phyloP scores from a whole-genome alignment of 2,113 vertebrate genomes.

The Procavia capensis region DNA sequence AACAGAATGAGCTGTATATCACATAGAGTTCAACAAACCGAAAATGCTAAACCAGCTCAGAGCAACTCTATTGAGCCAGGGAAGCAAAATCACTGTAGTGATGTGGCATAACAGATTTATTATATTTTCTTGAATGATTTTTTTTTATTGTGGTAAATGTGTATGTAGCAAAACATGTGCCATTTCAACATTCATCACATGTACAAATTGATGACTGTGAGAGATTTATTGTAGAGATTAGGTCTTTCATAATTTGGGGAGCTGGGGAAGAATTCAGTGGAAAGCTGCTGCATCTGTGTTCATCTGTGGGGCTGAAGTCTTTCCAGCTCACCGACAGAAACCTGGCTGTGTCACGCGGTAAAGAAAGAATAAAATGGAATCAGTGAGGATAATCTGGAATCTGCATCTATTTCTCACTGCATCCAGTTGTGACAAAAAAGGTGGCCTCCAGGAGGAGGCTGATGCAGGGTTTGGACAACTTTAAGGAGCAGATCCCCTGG shows the following conservation, averaged over 20 bases:
- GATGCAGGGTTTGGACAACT: neutral
- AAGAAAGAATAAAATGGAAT: neutral
- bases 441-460: neutral
- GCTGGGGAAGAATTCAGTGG: neutral
- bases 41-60: neutral
- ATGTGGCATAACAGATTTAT: neutral
- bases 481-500: neutral
- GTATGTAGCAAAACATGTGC: neutral
- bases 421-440: neutral
- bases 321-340: neutral
- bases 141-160: no score
- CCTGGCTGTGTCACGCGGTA: no score
- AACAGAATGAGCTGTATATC: neutral
- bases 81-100: neutral
- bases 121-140: neutral
- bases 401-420: neutral
- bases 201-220: neutral
- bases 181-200: neutral
- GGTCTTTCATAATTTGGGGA: neutral
- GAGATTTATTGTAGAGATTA: neutral
- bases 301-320: neutral
- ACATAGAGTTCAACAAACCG: neutral
- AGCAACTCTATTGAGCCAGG: neutral
- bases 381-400: neutral
- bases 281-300: neutral